phyloP scores from a whole-genome alignment of 2,797 vertebrate species.

The Syndactyla subalaris region DNA sequence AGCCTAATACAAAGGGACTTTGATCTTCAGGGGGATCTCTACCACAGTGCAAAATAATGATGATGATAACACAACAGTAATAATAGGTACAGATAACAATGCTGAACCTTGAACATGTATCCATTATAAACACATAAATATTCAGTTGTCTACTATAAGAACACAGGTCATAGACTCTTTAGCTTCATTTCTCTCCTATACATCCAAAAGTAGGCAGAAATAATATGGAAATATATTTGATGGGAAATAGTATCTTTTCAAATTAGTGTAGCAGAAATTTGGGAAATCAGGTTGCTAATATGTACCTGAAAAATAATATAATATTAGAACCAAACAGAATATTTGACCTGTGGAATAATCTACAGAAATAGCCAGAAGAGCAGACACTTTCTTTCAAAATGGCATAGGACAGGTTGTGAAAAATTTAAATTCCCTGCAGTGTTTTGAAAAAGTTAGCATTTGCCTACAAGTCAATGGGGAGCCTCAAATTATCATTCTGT shows the following conservation, averaged over 20 bases:
- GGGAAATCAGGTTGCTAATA: neutral
- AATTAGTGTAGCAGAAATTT: neutral
- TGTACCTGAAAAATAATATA: neutral
- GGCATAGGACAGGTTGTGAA: neutral
- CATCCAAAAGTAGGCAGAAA: neutral
- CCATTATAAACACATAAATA: slow-evolving; percentile 58
- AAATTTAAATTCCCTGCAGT: neutral
- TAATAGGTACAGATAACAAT: slow-evolving; percentile 43
- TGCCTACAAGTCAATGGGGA: neutral
- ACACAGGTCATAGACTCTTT: slow-evolving; percentile 33
- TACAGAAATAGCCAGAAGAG: neutral
- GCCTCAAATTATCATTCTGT: neutral
- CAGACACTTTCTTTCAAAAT: neutral
- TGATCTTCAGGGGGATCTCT: slow-evolving; percentile 24
- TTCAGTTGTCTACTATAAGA: slow-evolving; percentile 19
- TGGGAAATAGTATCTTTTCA: neutral
- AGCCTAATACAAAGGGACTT: slow-evolving; percentile 8
- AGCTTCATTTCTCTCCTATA: slow-evolving; percentile 18
- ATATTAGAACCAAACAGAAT: neutral
- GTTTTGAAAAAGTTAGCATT: neutral
- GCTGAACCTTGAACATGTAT: slow-evolving; percentile 14
- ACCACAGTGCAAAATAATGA: slow-evolving; percentile 22
- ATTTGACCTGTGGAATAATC: neutral
- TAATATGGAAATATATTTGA: slow-evolving; percentile 7
- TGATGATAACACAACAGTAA: slow-evolving; percentile 39